Percentiles rank a stretch among this genome's conserved stretches.
Evolutionary conservation across 2,797 vertebrate species (phyloP).

Genomic region (Chaetophractus vellerosus): DNA sequence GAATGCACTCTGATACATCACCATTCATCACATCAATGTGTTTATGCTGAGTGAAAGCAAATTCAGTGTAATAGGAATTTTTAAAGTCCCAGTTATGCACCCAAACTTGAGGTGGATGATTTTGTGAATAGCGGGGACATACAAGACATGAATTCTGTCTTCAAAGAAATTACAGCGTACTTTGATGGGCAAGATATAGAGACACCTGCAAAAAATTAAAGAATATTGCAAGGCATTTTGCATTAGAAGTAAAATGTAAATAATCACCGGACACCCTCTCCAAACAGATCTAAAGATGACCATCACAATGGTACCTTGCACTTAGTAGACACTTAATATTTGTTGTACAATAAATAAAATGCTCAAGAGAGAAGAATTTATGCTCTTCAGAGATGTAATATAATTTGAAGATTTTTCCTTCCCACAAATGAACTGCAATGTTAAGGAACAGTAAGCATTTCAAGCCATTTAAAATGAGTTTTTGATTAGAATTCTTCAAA

Average conservation of each 20-base stretch:
- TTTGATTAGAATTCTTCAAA: slow-evolving; percentile 48
- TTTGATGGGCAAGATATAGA: neutral
- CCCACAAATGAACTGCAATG: neutral
- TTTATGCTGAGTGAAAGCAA: neutral
- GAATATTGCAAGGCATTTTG: neutral
- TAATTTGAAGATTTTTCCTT: neutral
- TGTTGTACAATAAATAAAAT: slow-evolving; percentile 46
- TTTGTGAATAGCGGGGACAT: neutral
- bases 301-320: neutral
- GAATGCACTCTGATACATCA: neutral
- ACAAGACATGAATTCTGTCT: neutral
- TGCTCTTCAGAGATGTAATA: neutral
- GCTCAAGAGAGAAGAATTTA: neutral
- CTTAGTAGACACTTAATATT: slow-evolving; percentile 4
- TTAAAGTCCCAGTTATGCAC: slow-evolving; percentile 21
- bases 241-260: slow-evolving; percentile 19
- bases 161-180: neutral
- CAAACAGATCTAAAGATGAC: neutral
- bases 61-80: neutral
- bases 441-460: slow-evolving; percentile 35
- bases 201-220: neutral
- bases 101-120: neutral
- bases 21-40: neutral
- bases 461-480: neutral
- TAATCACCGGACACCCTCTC: neutral